Conservation (phyloP, 1,140 invertebrate genomes). For the Zaprionus inermis region DNA sequence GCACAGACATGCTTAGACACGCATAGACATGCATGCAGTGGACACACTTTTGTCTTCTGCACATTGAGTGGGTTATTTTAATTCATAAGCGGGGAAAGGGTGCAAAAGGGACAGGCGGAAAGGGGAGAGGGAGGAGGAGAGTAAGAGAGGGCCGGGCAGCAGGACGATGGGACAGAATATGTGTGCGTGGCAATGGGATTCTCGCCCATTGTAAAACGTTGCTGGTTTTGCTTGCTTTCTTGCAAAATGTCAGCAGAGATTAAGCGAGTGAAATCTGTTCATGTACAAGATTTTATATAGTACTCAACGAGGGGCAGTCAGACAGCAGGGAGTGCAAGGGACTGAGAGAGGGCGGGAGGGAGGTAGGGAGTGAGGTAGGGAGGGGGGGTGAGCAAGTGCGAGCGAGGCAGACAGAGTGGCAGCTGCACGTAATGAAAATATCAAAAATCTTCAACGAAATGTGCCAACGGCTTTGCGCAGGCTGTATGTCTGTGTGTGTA, state of each 20-base stretch:
- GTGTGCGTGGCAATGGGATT: slow-evolving; percentile 9
- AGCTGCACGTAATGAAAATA: slow-evolving; percentile 81
- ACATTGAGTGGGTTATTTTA: slow-evolving; percentile 22
- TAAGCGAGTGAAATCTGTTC: slow-evolving; percentile 68
- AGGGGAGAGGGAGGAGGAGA: neutral
- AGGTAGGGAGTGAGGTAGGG: slow-evolving; percentile 20
- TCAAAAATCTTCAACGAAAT: slow-evolving; percentile 78
- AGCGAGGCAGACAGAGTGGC: slow-evolving; percentile 44
- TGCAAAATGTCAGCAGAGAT: slow-evolving; percentile 77
- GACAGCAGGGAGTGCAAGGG: neutral
- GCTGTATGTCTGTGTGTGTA: neutral
- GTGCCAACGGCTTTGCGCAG: slow-evolving; percentile 57
- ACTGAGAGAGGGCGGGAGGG: slow-evolving; percentile 1
- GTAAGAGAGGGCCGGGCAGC: too few species aligned
- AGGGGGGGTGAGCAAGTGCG: slow-evolving; percentile 10
- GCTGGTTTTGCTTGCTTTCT: slow-evolving; percentile 17
- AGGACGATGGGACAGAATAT: neutral
- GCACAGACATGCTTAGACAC: neutral
- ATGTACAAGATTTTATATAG: slow-evolving; percentile 71
- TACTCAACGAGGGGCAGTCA: slow-evolving; percentile 31
- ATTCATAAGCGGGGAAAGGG: slow-evolving; percentile 20
- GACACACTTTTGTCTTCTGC: slow-evolving; percentile 11
- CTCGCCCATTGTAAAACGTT: slow-evolving; percentile 4
- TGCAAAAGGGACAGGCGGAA: neutral
- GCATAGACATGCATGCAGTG: slow-evolving; percentile 1